phyloP scores from a whole-genome alignment of 1,140 invertebrate species.

The Paraescarpia echinospica region DNA sequence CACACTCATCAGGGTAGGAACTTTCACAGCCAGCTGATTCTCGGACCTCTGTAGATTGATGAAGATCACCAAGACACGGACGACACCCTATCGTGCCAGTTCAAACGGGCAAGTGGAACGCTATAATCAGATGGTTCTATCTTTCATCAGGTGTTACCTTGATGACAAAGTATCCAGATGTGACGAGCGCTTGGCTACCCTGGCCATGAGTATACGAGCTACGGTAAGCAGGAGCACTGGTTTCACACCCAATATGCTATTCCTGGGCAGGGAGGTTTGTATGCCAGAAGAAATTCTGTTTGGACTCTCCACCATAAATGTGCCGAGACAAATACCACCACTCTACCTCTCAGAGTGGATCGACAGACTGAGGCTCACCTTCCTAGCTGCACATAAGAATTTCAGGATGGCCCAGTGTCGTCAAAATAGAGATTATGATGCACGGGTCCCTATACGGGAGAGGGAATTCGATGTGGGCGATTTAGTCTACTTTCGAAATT shows the following conservation, averaged over 20 bases:
- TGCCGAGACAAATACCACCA: no score
- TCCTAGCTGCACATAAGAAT: no score
- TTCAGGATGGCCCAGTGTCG: no score
- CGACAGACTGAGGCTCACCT: not conserved
- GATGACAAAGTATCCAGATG: not conserved
- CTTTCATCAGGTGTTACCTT: not conserved
- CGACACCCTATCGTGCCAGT: not conserved
- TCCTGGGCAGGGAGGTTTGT: no score
- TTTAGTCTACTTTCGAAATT: no score
- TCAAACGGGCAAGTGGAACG: not conserved
- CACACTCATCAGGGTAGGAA: not conserved
- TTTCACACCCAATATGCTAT: not conserved
- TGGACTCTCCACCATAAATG: no score
- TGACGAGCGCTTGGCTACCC: not conserved
- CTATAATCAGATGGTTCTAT: not conserved
- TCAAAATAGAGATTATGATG: no score
- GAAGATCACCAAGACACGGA: constrained; percentile 4
- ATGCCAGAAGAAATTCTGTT: not conserved
- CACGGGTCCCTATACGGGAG: no score
- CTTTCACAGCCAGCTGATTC: not conserved
- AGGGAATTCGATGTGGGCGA: not conserved
- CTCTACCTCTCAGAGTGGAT: not conserved
- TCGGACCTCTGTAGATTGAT: not conserved
- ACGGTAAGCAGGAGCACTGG: not conserved
- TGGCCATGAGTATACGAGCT: not conserved